Evolutionary conservation across 2,113 vertebrate species (phyloP).

Genomic region (Nyctibius bracteatus): DNA sequence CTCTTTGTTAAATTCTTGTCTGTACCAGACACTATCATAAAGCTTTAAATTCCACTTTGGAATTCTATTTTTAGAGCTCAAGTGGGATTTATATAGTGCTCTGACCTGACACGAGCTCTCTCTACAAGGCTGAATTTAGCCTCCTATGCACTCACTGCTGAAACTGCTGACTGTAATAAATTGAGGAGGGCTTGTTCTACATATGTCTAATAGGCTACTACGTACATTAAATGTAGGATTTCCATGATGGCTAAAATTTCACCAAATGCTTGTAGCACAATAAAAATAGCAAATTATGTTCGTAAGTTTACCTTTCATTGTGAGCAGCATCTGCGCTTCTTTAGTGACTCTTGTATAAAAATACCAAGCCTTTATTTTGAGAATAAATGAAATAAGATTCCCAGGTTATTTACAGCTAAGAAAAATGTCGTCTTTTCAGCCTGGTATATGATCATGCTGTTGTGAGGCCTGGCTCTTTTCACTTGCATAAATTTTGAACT

Average conservation of each 20-base stretch:
- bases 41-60: constrained; percentile 11
- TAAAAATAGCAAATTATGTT: not conserved
- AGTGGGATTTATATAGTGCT: constrained; percentile 22
- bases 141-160: not conserved
- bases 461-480: not conserved
- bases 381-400: not conserved
- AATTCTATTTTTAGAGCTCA: constrained; percentile 34
- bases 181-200: not conserved
- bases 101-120: not conserved
- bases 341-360: not conserved
- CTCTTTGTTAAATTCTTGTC: not conserved
- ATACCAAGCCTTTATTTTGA: not conserved
- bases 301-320: not conserved
- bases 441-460: not conserved
- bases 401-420: not conserved
- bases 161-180: constrained; percentile 21
- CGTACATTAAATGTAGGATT: not conserved
- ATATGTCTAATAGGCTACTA: not conserved
- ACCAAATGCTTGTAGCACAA: not conserved
- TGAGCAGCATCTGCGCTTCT: not conserved
- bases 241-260: not conserved
- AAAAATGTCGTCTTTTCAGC: not conserved
- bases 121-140: constrained; percentile 21
- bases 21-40: not conserved
- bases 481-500: not conserved